Evolutionary conservation across 2,888 invertebrate species (phyloP).

Genomic region (Polyommatus iphigenia): DNA sequence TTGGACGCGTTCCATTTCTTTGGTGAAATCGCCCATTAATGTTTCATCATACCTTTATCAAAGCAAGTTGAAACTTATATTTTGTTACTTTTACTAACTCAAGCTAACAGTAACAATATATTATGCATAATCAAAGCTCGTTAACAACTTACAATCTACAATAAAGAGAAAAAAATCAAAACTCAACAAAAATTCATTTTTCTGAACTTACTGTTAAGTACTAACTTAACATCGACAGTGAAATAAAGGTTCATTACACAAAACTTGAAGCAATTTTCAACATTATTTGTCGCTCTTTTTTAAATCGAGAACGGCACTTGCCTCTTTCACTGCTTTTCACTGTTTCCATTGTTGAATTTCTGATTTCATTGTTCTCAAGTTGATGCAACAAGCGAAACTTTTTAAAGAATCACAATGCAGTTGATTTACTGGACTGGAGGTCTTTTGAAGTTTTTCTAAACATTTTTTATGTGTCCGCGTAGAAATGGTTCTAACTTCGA

Average conservation of each 20-base stretch:
- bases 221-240: not conserved
- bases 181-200: not conserved
- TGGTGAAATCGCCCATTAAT: too few relatives aligned
- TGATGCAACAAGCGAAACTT: conserved; percentile 1
- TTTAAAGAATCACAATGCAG: conserved; percentile 6
- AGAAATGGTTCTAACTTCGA: not conserved
- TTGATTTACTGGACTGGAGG: not conserved
- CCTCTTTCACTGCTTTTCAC: not conserved
- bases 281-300: conserved; percentile 9
- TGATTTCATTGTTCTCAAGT: not conserved
- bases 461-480: not conserved
- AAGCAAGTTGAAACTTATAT: too few relatives aligned
- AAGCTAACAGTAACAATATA: too few relatives aligned
- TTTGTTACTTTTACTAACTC: too few relatives aligned
- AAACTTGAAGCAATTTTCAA: not conserved
- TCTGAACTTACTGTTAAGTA: not conserved
- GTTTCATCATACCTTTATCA: too few relatives aligned
- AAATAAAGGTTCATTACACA: not conserved
- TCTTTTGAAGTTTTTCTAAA: not conserved
- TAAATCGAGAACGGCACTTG: not conserved
- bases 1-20: too few relatives aligned
- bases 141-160: not conserved
- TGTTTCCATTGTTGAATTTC: conserved; percentile 17
- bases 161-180: not conserved
- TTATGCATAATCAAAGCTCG: too few relatives aligned